phyloP scores from a whole-genome alignment of 2,113 vertebrate genomes.

The Perca fluviatilis region DNA sequence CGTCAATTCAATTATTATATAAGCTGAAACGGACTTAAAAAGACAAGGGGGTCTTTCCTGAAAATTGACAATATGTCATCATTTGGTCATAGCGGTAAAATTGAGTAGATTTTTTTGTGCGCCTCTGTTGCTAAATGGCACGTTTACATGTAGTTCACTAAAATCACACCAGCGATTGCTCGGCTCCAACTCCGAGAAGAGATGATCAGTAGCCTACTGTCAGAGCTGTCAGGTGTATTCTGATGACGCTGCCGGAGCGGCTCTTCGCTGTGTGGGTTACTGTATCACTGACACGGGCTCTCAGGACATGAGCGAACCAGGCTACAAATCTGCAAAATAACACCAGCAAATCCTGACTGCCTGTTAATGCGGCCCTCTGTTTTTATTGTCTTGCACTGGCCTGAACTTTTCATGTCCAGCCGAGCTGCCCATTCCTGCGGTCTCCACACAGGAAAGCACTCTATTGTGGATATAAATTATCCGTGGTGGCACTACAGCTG shows the following conservation, averaged over 20 bases:
- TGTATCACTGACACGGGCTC: background rate
- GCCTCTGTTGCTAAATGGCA: too few relatives aligned
- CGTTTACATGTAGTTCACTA: background rate
- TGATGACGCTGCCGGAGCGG: background rate
- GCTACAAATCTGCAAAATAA: conserved; percentile 21
- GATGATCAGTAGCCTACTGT: background rate
- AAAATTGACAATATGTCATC: background rate
- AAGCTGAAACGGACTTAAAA: background rate
- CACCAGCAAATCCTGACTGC: conserved; percentile 3
- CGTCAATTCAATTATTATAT: background rate
- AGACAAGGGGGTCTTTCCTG: background rate
- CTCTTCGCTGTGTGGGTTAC: background rate
- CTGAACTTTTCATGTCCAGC: conserved; percentile 60
- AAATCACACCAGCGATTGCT: background rate
- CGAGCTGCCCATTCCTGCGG: conserved; percentile 74
- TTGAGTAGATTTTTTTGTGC: background rate
- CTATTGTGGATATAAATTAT: conserved; percentile 71
- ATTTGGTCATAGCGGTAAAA: background rate
- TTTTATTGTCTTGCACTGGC: conserved; percentile 56
- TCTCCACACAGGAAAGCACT: conserved; percentile 65
- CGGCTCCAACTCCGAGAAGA: background rate
- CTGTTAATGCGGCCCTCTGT: conserved; percentile 35
- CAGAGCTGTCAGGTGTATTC: background rate
- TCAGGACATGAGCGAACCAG: background rate
- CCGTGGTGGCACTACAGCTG: conserved; percentile 62